Percentiles rank a stretch among this genome's conserved stretches.
Evolutionary conservation across 1,140 invertebrate species (phyloP).

Genomic region (Pollicipes pollicipes): DNA sequence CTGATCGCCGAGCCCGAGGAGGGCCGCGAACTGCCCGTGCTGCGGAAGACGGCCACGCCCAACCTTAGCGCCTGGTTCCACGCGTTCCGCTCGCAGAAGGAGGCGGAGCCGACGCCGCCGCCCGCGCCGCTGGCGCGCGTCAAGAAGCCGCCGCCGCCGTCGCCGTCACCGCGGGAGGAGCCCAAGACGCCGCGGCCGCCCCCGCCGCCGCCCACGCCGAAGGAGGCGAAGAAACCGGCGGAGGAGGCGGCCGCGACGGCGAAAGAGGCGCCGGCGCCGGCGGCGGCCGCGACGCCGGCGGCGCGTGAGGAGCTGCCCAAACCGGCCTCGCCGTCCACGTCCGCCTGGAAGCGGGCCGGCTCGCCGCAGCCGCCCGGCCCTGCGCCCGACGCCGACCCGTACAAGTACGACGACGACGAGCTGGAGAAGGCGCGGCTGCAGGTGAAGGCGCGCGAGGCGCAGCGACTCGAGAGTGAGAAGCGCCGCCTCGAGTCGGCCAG

Average conservation of each 20-base stretch:
- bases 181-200: conserved; percentile 14
- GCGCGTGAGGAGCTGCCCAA: not conserved
- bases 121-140: conserved; percentile 24
- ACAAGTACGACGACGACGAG: not conserved
- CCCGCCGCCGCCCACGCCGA: conserved; percentile 10
- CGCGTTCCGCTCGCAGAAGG: conserved; percentile 63
- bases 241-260: not conserved
- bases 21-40: not conserved
- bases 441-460: not conserved
- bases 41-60: conserved; percentile 47
- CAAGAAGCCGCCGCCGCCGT: conserved; percentile 9
- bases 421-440: conserved; percentile 1
- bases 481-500: not conserved
- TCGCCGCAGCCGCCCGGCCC: conserved; percentile 14
- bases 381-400: conserved; percentile 7
- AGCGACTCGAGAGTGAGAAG: conserved; percentile 1
- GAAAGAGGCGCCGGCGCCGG: conserved; percentile 20
- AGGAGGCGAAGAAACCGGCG: conserved; percentile 10
- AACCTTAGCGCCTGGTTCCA: conserved; percentile 79
- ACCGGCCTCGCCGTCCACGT: no score
- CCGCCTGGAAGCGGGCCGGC: not conserved
- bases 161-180: conserved; percentile 15
- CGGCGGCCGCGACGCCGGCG: conserved; percentile 6
- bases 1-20: not conserved
- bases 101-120: conserved; percentile 17